Evolutionary conservation across 2,797 vertebrate species (phyloP).

Genomic region (Ptychobarbus kaznakovi): DNA sequence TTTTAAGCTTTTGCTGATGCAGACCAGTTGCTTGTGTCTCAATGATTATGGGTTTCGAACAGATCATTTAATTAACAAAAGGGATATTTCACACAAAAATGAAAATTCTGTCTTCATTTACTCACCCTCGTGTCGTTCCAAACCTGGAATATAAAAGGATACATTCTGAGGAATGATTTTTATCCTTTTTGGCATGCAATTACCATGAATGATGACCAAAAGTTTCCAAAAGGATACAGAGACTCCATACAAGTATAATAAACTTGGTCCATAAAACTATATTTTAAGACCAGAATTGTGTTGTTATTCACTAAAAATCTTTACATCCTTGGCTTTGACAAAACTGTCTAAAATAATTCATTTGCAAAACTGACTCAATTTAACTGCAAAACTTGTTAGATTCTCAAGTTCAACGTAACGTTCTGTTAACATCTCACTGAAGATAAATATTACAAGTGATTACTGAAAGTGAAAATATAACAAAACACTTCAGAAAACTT

Average conservation of each 20-base stretch:
- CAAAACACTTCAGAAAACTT: not conserved
- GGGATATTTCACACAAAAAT: not conserved
- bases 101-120: not conserved
- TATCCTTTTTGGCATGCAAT: not conserved
- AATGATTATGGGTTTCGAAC: not conserved
- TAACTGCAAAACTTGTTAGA: not conserved
- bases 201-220: not conserved
- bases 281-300: not conserved
- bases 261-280: not conserved
- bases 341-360: not conserved
- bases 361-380: not conserved
- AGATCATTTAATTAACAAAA: not conserved
- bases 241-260: not conserved
- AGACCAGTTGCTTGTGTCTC: not conserved
- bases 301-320: not conserved
- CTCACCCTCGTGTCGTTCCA: not conserved
- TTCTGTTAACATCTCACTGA: not conserved
- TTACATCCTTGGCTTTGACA: not conserved
- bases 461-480: not conserved
- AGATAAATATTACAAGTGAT: not conserved
- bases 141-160: not conserved
- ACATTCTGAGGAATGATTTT: not conserved
- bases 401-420: not conserved
- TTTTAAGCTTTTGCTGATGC: constrained; percentile 20
- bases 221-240: not conserved